These are phyloP conservation scores for Antitype chi DNA, from an alignment of 2,888 invertebrate species.

Conservation along the genomic window DNA sequence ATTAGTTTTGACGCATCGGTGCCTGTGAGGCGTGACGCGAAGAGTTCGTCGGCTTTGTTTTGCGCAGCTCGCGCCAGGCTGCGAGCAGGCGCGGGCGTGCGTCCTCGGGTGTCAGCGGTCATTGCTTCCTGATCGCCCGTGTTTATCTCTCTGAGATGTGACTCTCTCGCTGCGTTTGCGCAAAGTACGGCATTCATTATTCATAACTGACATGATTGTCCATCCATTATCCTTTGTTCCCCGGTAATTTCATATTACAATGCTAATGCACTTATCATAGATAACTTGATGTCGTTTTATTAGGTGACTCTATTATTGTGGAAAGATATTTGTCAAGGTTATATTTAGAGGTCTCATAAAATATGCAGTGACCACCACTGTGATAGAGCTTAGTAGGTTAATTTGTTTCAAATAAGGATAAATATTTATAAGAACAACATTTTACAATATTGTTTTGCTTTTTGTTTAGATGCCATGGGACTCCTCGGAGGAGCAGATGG, in stretches of 20 bases:
- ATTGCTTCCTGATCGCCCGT: constrained; percentile 84
- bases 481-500: constrained; percentile 87
- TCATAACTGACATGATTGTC: constrained; percentile 75
- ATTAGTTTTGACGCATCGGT: constrained; percentile 53
- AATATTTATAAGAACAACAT: constrained; percentile 24
- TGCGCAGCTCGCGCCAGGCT: constrained; percentile 38
- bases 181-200: constrained; percentile 81
- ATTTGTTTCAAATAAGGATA: constrained; percentile 26
- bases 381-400: constrained; percentile 37
- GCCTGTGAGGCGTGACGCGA: constrained; percentile 43
- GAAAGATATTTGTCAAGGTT: constrained; percentile 44
- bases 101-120: constrained; percentile 82
- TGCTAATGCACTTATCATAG: constrained; percentile 72
- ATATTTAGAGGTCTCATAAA: constrained; percentile 50
- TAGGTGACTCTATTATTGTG: constrained; percentile 50
- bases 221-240: constrained; percentile 82
- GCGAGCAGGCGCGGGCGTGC: constrained; percentile 56
- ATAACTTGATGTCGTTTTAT: constrained; percentile 65
- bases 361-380: constrained; percentile 46
- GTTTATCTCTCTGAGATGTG: constrained; percentile 71
- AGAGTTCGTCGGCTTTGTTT: constrained; percentile 73
- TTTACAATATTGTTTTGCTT: constrained; percentile 33
- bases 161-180: constrained; percentile 78
- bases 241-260: constrained; percentile 72
- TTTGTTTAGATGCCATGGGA: constrained; percentile 87